Evolutionary conservation across 1,140 invertebrate genomes (phyloP), one percentile per base, ranked within the genome.

Genomic region (Zelostemma sp.): DNA sequence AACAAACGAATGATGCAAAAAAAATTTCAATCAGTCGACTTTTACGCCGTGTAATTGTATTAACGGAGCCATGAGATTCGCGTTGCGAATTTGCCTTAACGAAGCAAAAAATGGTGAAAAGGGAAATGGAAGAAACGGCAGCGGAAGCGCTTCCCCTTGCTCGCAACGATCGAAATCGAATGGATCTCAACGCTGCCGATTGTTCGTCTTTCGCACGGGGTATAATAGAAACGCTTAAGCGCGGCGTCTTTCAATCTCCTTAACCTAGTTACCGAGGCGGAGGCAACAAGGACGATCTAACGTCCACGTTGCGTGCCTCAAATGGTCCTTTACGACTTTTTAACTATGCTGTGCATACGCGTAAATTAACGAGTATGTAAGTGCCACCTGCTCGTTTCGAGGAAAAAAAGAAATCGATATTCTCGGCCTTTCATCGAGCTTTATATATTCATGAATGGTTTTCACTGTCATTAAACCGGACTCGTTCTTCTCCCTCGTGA

Each of bases 201-300:
- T 68, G 66, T 68, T 68, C 66, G 54, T 68, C 66, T 68, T 68
- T 68, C 66, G 66, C 67, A 64, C 60, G 46, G 9, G 35, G 35
- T n/a, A 38, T 11, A 38, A n/a, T n/a, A n/a, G n/a, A 11, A 38
- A 11, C 35, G 14, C 62, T 68, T 59, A 48, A 49, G 38, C 61
- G 50, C 28, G 55, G 16, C 51, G 49, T 59, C 55, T 64, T 61
- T 45, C 60, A 69, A 60, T 69, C 67, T 69, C 67, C 67, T 69
- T 69, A 69, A 69, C 67, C 67, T 50, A 70, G 57, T 64, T 70
- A 70, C 21, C 25, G 55, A 51, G 28, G 35, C 56, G 45, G 33
- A 38, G 21, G 57, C 59, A 62, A 62, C 65, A 68, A 68, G 65
- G 66, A 68, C 59, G 54, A 57, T 55, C 61, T 47, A 68, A 41